Evolutionary conservation across 2,797 vertebrate genomes (phyloP).

Genomic region (Scolopax bukidnonensis): DNA sequence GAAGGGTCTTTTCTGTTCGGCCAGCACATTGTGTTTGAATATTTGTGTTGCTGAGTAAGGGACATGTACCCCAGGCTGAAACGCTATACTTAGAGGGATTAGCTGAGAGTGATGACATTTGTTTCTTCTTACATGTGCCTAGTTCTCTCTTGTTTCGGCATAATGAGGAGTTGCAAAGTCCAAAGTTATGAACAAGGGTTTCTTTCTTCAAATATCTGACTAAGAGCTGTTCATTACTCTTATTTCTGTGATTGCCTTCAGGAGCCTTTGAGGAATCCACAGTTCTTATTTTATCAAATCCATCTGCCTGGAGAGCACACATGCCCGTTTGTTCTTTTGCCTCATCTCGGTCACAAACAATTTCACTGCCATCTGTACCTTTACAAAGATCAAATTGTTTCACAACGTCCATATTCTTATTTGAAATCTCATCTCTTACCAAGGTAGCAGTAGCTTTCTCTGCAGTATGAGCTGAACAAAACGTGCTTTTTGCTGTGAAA

Average conservation of each 20-base stretch:
- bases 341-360: background rate
- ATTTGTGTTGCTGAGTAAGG: background rate
- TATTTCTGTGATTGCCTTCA: background rate
- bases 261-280: background rate
- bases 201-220: background rate
- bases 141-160: background rate
- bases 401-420: background rate
- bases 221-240: background rate
- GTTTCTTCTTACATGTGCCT: background rate
- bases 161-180: background rate
- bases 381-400: background rate
- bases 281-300: background rate
- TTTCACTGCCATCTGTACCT: background rate
- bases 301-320: background rate
- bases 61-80: background rate
- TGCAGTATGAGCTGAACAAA: background rate
- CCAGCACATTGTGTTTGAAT: background rate
- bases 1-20: background rate
- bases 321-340: background rate
- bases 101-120: background rate
- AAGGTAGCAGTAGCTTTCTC: background rate
- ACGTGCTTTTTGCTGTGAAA: background rate
- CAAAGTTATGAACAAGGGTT: background rate
- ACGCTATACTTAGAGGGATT: background rate
- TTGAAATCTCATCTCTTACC: background rate